These are phyloP conservation scores for Monoplex corrugatus DNA, from an alignment of 2,888 invertebrate species.

Conservation along the genomic window DNA sequence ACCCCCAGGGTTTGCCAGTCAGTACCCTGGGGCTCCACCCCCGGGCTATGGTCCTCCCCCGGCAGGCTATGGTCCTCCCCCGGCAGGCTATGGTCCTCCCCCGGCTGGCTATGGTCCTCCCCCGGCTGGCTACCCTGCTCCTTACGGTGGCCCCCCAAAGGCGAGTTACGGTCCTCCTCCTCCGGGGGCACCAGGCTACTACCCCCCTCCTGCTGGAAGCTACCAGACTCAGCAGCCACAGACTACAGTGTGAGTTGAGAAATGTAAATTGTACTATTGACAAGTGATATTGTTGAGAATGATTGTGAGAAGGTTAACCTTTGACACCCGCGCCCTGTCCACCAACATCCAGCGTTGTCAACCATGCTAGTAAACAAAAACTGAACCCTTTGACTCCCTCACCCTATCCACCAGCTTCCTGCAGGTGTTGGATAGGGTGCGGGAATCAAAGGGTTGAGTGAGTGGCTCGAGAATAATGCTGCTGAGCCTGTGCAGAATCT, in stretches of 20 bases:
- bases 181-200: not conserved
- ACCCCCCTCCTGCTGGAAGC: conserved; percentile 35
- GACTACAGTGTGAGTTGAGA: conserved; percentile 37
- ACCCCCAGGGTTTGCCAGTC: not conserved
- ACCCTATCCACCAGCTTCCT: too few species aligned
- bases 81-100: not conserved
- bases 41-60: not conserved
- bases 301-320: too few species aligned
- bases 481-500: too few species aligned
- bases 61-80: not conserved
- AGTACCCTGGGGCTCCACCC: not conserved
- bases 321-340: too few species aligned
- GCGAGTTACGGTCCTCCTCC: conserved; percentile 41
- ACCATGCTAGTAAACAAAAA: too few species aligned
- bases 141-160: too few species aligned
- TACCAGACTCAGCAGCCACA: conserved; percentile 40
- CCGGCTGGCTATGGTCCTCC: not conserved
- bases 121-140: not conserved
- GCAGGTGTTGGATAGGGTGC: too few species aligned
- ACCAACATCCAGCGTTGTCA: too few species aligned
- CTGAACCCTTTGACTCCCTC: too few species aligned
- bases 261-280: not conserved
- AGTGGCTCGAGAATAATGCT: too few species aligned
- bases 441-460: too few species aligned
- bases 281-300: too few species aligned